These are phyloP conservation scores for Gnathonemus echidnorhynchus DNA, from an alignment of 2,113 vertebrate species.

Conservation along the genomic window DNA sequence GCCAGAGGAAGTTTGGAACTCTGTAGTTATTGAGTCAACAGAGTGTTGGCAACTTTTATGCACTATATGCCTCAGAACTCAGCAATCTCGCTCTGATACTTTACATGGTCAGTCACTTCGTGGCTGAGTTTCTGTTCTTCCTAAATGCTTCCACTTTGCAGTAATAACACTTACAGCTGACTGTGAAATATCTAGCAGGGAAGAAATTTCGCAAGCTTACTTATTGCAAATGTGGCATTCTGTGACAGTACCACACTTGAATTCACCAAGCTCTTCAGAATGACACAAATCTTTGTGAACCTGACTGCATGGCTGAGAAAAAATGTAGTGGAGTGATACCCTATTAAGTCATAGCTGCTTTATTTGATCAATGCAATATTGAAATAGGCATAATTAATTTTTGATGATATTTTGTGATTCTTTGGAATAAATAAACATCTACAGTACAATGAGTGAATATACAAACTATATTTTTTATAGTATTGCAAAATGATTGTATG, in stretches of 20 bases:
- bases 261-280: neutral
- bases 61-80: neutral
- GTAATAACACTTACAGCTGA: neutral
- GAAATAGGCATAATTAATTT: neutral
- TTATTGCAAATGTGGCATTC: neutral
- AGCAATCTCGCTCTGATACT: neutral
- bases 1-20: neutral
- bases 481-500: neutral
- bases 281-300: neutral
- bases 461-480: neutral
- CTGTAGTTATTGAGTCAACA: neutral
- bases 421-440: neutral
- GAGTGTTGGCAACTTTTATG: neutral
- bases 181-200: neutral
- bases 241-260: neutral
- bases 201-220: neutral
- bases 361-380: neutral
- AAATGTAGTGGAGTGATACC: neutral
- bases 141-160: neutral
- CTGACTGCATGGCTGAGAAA: neutral
- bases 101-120: neutral
- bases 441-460: neutral
- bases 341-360: neutral
- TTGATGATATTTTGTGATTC: neutral
- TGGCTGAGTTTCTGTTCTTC: neutral